Percentiles rank a stretch among this genome's conserved stretches.
Conservation (phyloP, 2,888 invertebrate genomes). For the Molanna angustata region DNA sequence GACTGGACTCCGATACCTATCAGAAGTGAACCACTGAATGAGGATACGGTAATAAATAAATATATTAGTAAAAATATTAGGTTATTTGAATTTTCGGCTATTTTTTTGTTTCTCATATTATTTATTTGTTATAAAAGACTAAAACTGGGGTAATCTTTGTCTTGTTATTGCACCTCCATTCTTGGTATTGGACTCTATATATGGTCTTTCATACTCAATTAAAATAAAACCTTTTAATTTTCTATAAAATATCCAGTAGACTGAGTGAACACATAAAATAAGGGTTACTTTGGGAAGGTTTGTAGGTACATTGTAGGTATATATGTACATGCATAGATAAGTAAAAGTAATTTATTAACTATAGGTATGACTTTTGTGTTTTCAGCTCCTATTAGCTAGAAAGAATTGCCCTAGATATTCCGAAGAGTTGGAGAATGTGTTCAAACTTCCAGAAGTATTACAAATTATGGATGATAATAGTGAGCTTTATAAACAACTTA, state of each 20-base stretch:
- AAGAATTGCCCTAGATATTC: constrained; percentile 62
- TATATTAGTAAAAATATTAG: not conserved
- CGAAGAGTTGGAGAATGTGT: constrained; percentile 52
- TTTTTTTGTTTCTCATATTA: not conserved
- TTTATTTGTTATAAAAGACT: not conserved
- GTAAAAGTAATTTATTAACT: too few species aligned
- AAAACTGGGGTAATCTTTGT: not conserved
- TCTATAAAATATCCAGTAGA: too few species aligned
- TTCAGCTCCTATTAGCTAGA: constrained; percentile 62
- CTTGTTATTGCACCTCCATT: not conserved
- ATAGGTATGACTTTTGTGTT: constrained; percentile 15
- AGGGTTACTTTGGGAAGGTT: too few species aligned
- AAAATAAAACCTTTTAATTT: too few species aligned
- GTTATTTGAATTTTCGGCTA: not conserved
- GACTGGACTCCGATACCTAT: constrained; percentile 80
- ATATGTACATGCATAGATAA: too few species aligned
- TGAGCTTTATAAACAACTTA: constrained; percentile 52
- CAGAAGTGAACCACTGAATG: constrained; percentile 59
- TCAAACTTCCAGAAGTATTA: constrained; percentile 48
- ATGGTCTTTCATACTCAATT: too few species aligned
- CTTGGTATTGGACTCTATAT: too few species aligned
- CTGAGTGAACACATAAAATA: too few species aligned
- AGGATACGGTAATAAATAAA: constrained; percentile 56
- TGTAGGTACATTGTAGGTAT: too few species aligned
- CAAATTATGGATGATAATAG: constrained; percentile 47